phyloP scores from a whole-genome alignment of 2,888 invertebrate genomes.

The Ophion ventricosus region DNA sequence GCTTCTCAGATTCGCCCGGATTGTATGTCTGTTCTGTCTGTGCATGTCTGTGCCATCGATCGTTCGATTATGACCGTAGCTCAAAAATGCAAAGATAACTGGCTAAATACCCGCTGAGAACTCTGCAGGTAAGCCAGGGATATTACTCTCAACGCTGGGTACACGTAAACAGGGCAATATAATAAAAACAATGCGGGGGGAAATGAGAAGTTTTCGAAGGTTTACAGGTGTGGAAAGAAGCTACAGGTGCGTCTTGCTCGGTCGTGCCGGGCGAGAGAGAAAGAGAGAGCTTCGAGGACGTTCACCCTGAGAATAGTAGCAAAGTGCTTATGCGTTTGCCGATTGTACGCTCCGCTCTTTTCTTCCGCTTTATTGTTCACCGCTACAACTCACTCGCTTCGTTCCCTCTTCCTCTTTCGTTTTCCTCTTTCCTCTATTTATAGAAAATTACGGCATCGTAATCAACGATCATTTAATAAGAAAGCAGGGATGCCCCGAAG shows the following conservation, averaged over 20 bases:
- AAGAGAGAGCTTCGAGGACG: constrained; percentile 36
- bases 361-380: constrained; percentile 49
- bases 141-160: background rate
- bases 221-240: constrained; percentile 72
- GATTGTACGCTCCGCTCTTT: constrained; percentile 34
- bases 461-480: constrained; percentile 1
- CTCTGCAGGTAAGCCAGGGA: background rate
- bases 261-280: constrained; percentile 63
- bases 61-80: no score
- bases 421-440: constrained; percentile 48
- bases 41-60: no score
- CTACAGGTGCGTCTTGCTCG: constrained; percentile 61
- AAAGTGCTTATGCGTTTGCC: constrained; percentile 55
- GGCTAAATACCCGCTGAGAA: no score
- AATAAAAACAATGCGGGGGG: constrained; percentile 41
- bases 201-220: constrained; percentile 51
- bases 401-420: constrained; percentile 42
- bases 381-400: constrained; percentile 3
- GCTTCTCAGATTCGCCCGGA: no score
- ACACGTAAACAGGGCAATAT: background rate
- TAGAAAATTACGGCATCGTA: background rate
- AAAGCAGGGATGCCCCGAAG: background rate
- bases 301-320: constrained; percentile 51
- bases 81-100: no score
- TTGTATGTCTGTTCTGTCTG: no score